A percentile compares a stretch with the other conserved stretches of the same genome.
Evolutionary conservation across 2,888 invertebrate species (phyloP).

Genomic region (Drosophila fungiperda): DNA sequence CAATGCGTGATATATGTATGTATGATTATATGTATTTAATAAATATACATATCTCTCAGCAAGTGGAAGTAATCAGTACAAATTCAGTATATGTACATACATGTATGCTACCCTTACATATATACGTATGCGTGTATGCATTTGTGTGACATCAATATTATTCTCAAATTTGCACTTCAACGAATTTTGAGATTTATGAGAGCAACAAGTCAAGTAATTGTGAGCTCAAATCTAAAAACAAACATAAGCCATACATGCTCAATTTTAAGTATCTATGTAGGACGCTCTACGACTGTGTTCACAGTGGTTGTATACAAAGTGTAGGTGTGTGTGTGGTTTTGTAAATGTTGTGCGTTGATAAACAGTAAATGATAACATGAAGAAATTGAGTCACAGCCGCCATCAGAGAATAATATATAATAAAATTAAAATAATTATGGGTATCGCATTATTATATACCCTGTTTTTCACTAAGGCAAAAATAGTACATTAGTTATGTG

Average conservation of each 20-base stretch:
- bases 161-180: slow-evolving; percentile 32
- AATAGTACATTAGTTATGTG: background rate
- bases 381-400: slow-evolving; percentile 53
- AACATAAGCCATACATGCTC: slow-evolving; percentile 24
- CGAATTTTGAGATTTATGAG: slow-evolving; percentile 43
- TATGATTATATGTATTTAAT: background rate
- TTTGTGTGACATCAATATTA: slow-evolving; percentile 44
- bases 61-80: background rate
- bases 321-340: background rate
- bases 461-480: background rate
- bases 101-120: background rate
- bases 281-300: background rate
- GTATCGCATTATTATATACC: slow-evolving; percentile 4
- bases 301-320: background rate
- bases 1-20: background rate
- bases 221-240: slow-evolving; percentile 44
- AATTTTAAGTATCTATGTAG: background rate
- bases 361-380: slow-evolving; percentile 47
- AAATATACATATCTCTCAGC: background rate
- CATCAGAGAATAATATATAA: slow-evolving; percentile 19
- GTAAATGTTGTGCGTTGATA: slow-evolving; percentile 44
- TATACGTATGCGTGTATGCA: background rate
- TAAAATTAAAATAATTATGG: slow-evolving; percentile 36
- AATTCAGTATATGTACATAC: background rate
- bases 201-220: slow-evolving; percentile 46